These are phyloP conservation scores for Aphyosemion australe DNA, from an alignment of 2,113 vertebrate genomes.

Conservation along the genomic window DNA sequence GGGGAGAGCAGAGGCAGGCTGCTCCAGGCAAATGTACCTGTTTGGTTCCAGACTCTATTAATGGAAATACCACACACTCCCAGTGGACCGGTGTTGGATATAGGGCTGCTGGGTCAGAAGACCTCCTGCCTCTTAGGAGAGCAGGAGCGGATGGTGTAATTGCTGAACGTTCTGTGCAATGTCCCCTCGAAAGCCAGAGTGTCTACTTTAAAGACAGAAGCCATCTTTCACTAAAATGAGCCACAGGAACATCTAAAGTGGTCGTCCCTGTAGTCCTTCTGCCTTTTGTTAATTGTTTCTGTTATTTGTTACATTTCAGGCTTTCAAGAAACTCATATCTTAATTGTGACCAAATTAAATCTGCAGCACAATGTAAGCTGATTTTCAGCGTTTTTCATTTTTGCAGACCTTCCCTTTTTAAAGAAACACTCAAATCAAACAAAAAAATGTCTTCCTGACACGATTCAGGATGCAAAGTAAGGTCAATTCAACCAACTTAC, in stretches of 20 bases:
- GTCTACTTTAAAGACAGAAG: conserved; percentile 24
- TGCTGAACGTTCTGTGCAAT: conserved; percentile 29
- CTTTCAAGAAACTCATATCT: too few species aligned
- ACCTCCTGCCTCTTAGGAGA: conserved; percentile 9
- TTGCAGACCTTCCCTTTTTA: too few species aligned
- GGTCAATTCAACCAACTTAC: too few species aligned
- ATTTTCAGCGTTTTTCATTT: too few species aligned
- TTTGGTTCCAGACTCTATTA: conserved; percentile 56
- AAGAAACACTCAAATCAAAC: too few species aligned
- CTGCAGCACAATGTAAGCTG: too few species aligned
- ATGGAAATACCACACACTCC: conserved; percentile 58
- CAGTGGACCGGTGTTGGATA: conserved; percentile 41
- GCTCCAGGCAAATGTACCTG: conserved; percentile 41
- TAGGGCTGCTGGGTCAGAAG: conserved; percentile 23
- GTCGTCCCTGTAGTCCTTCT: not conserved
- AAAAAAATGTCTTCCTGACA: too few species aligned
- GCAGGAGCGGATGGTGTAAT: conserved; percentile 23
- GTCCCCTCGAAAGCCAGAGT: conserved; percentile 44
- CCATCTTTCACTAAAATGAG: conserved; percentile 52
- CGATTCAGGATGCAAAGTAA: too few species aligned
- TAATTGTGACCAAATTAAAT: too few species aligned
- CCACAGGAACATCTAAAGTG: conserved; percentile 7
- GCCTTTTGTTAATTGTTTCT: not conserved
- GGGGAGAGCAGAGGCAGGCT: conserved; percentile 3
- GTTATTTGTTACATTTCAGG: not conserved